phyloP scores from a whole-genome alignment of 1,140 invertebrate species.

The Aphaenogaster ashmeadi region DNA sequence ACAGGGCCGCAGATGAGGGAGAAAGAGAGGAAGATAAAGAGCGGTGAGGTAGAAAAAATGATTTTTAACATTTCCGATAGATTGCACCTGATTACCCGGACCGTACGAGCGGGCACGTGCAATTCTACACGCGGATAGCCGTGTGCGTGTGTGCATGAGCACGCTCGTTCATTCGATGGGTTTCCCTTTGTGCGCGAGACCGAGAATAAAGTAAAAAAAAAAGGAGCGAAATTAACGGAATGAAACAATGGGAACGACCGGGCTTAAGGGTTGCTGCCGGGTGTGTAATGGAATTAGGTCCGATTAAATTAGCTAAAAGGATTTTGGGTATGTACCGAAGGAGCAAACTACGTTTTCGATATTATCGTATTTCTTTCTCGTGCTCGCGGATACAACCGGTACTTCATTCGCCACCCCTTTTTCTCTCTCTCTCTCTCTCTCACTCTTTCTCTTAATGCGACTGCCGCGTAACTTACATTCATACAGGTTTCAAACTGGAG shows the following conservation, averaged over 20 bases:
- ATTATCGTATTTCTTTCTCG: slow-evolving; percentile 64
- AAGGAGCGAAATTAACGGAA: slow-evolving; percentile 72
- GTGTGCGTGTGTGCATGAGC: slow-evolving; percentile 42
- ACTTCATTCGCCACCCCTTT: not conserved
- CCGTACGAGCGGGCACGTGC: slow-evolving; percentile 50
- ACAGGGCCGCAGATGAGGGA: too few relatives aligned
- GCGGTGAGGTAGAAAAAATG: slow-evolving; percentile 57
- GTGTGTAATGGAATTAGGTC: slow-evolving; percentile 74
- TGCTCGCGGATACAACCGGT: slow-evolving; percentile 27
- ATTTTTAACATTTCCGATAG: slow-evolving; percentile 77
- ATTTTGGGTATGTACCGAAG: slow-evolving; percentile 65
- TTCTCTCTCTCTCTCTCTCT: not conserved
- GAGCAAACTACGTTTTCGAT: slow-evolving; percentile 65
- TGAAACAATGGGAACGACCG: slow-evolving; percentile 67
- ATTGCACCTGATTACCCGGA: slow-evolving; percentile 59
- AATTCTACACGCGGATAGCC: slow-evolving; percentile 15
- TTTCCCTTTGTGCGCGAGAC: slow-evolving; percentile 45
- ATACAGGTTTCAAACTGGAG: not conserved
- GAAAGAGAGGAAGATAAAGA: not conserved
- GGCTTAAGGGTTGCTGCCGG: slow-evolving; percentile 67
- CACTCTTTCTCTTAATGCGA: not conserved
- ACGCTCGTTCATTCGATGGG: slow-evolving; percentile 55
- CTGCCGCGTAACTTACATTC: slow-evolving; percentile 7
- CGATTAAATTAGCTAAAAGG: slow-evolving; percentile 79
- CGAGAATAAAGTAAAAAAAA: slow-evolving; percentile 61